Evolutionary conservation across 2,888 invertebrate genomes (phyloP), one percentile per base, ranked within the genome.

Genomic region (Eumerus sabulonum): DNA sequence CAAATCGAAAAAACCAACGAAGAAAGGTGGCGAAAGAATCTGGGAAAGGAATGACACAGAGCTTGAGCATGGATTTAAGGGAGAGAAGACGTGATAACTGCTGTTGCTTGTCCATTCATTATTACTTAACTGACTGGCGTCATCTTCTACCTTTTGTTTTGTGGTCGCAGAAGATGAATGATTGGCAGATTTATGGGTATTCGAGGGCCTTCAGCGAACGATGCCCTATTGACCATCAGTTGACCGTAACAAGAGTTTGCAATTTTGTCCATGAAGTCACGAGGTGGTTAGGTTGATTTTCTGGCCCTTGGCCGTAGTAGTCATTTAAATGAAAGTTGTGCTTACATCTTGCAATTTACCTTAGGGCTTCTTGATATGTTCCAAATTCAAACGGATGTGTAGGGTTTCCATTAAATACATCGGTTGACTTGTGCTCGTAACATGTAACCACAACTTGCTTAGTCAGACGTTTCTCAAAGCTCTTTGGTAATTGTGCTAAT

Each of bases 111-210:
- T 62, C 72, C 76, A 76, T 76, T 76, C 72, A 72, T 72, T 76
- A 76, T 76, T 66, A 62, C 62, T 72, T 62, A 76, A 72, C 76
- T 72, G 72, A 62, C 40, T 59, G 45, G 42, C 44, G 11, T 57
- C 56, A 19, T 50, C 60, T 47, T 44, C 35, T 0, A 27, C 42
- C 54, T 53, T 59, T 27, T 42, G 51, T 12, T 48, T 44, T 36
- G 17, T 42, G 40, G 17, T 16, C 47, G 67, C 47, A 63, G 68
- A 48, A 53, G 63, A 77, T 27, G 27, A 79, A 70, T 74, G 64
- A 79, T 74, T 79, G 79, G 68, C 68, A 70, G 70, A 74, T 73
- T 74, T 74, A 74, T 74, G 56, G 60, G 64, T 67, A 67, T 77
- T 73, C 57, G 59, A 77, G 67, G 67, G 77, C 77, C 59, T 38